Conservation (phyloP, 1,140 invertebrate species). For the Aleiodes sp. region DNA sequence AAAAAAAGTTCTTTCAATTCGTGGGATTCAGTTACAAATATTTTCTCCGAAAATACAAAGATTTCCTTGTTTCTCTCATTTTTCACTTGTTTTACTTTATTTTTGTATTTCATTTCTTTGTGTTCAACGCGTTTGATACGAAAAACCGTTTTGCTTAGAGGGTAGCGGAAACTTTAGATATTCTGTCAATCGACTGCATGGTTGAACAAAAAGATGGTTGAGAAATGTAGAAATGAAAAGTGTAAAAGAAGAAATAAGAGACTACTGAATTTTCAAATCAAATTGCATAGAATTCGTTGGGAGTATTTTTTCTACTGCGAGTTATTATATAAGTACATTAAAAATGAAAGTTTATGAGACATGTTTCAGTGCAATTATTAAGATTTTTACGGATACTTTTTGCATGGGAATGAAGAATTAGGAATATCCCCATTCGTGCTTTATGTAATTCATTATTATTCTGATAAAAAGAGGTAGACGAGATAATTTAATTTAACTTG, state of each 20-base stretch:
- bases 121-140: neutral
- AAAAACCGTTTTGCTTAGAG: neutral
- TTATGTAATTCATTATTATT: no score
- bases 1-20: no score
- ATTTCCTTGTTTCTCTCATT: neutral
- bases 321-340: no score
- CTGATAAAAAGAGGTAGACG: no score
- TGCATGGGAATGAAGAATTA: conserved; percentile 29
- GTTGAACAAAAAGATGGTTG: no score
- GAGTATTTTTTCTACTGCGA: no score
- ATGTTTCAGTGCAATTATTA: neutral
- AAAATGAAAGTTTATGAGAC: neutral
- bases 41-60: neutral
- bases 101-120: neutral
- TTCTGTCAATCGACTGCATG: neutral
- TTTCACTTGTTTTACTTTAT: no score
- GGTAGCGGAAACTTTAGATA: neutral
- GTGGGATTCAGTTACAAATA: no score
- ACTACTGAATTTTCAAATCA: neutral
- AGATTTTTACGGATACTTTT: neutral
- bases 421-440: neutral
- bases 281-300: no score
- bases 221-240: conserved; percentile 11
- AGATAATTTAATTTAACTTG: no score
- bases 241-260: conserved; percentile 11